Evolutionary conservation across 2,113 vertebrate species (phyloP).

Genomic region (Aegithalos caudatus): DNA sequence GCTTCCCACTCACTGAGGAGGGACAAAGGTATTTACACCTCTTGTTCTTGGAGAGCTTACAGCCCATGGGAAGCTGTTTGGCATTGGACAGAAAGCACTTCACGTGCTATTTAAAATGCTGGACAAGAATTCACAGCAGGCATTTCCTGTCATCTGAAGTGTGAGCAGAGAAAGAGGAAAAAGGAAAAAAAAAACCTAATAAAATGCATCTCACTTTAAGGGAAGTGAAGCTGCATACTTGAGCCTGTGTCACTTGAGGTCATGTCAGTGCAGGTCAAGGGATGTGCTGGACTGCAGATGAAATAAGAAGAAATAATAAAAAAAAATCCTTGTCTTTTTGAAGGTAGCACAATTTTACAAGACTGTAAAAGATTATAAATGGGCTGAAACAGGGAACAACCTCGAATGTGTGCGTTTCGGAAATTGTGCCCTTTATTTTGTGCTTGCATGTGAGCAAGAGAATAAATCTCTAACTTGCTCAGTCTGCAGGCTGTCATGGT

Average conservation of each 20-base stretch:
- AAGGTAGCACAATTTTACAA: not conserved
- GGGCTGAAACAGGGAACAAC: not conserved
- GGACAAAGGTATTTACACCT: not conserved
- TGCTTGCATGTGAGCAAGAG: not conserved
- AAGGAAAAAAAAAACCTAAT: not conserved
- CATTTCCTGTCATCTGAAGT: slow-evolving; percentile 11
- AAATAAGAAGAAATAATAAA: not conserved
- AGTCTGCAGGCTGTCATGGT: not conserved
- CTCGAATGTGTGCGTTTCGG: rapidly evolving
- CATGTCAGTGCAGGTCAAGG: not conserved
- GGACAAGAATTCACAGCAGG: slow-evolving; percentile 5
- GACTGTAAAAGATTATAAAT: not conserved
- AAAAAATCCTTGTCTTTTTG: not conserved
- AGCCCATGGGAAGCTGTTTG: not conserved
- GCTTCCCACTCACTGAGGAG: not conserved
- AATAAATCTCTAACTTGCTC: not conserved
- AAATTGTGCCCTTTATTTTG: not conserved
- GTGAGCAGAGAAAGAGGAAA: not conserved
- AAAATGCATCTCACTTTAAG: not conserved
- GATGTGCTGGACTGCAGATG: not conserved
- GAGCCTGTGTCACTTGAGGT: not conserved
- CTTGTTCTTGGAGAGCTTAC: not conserved
- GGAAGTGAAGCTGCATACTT: not conserved
- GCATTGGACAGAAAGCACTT: not conserved
- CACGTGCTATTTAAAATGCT: not conserved